Evolutionary conservation across 1,140 invertebrate genomes (phyloP).

Genomic region (Aphidius gifuensis): DNA sequence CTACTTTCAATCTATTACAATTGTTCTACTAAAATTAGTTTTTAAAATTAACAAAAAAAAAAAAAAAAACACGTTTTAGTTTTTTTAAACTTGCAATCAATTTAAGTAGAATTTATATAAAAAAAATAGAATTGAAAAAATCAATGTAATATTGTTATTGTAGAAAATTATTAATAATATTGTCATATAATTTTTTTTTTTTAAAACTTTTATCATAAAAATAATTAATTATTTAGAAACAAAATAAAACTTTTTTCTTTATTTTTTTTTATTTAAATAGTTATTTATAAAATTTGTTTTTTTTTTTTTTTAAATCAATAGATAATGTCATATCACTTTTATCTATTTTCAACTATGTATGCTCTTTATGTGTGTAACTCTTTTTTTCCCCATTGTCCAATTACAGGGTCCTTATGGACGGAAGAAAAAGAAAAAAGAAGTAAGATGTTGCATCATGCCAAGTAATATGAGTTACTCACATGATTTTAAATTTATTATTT

Average conservation of each 20-base stretch:
- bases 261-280: background rate
- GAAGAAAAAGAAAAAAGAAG: constrained; percentile 95
- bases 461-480: constrained; percentile 41
- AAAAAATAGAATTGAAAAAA: too few relatives aligned
- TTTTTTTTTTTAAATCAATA: constrained; percentile 17
- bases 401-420: constrained; percentile 85
- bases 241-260: too few relatives aligned
- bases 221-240: too few relatives aligned
- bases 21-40: constrained; percentile 12
- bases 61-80: background rate
- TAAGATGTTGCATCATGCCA: constrained; percentile 67
- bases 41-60: background rate
- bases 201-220: background rate
- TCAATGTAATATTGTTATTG: too few relatives aligned
- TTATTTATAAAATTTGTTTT: constrained; percentile 21
- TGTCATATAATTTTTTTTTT: background rate
- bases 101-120: too few relatives aligned
- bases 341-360: constrained; percentile 44
- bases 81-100: background rate
- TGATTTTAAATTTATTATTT: constrained; percentile 17
- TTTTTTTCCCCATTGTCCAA: constrained; percentile 58
- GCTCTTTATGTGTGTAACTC: constrained; percentile 55
- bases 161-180: background rate
- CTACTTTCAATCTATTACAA: constrained; percentile 23
- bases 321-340: background rate